Evolutionary conservation across 30 jellyfish, hydroid and myxozoan species (phyloP), one percentile per base, ranked within the genome.

Genomic region (Chrysaora quinquecirrha): DNA sequence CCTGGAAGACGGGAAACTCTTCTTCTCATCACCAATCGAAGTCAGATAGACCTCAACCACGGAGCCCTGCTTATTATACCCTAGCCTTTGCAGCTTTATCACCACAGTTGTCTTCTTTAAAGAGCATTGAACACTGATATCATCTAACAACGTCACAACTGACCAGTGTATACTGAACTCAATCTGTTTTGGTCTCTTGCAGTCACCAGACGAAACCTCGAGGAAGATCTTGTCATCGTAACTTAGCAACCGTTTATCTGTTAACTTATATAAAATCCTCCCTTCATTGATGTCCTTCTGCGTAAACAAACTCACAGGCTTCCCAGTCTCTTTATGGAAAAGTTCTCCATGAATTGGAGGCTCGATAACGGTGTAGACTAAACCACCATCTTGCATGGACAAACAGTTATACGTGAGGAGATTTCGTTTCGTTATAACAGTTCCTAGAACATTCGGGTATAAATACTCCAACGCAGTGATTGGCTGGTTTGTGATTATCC

Each of bases 321-420:
- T 50, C 28, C 88, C 84, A 0, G 95, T 30, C 23, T 61, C 78
- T 24, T 70, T 74, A 33, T 48, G 64, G 22, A 84, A 30, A 21
- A 84, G 43, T 28, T 70, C 79, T 3, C 95, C 95, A 38, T 70
- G 86, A n/a, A 50, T 64, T 0, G 95, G 95, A 56, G 88, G 87
- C 78, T 84, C 88, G 34, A 50, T 64, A n/a, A 84, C 79, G 4
- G 34, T 48, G 78, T 72, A 84, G 23, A n/a, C 48, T 22, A 84
- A 76, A 29, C 29, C 48, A 16, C 77, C 64, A 64, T 84, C 79
- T 35, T 22, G 61, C 30, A 19, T 46, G 4, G 82, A 62, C 21
- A 67, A 33, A 67, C 95, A 84, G 69, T 74, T 67, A 20, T 32
- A 50, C 21, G 78, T 23, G 61, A 84, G 58, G 6, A 84, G 84